Base-by-base conservation (phyloP, 2,888 invertebrate species). In the Eugnorisma glareosa region DNA sequence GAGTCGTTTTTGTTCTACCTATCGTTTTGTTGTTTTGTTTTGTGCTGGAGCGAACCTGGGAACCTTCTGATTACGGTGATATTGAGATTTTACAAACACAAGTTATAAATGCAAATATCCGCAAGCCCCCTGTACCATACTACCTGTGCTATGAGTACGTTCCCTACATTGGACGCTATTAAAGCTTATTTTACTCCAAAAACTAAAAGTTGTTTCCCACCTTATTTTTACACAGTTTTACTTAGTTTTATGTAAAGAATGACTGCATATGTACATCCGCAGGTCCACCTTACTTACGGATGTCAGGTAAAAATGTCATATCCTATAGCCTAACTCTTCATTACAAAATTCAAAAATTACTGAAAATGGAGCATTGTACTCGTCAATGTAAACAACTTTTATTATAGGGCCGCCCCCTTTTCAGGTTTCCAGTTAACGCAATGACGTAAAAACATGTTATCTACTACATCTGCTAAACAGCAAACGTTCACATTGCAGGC, bases 401-500 rank as follows among this genome's bases (percentile, higher is more conserved):
- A 24, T 2, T 51, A 24, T 18, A 40, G 48, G 2, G 7, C 15
- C 15, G 15, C 15, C 24, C 8, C 11, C n/a, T n/a, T 54, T 54
- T n/a, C n/a, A n/a, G 13, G n/a, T 54, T 54, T 54, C 3, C 5
- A 54, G 21, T 48, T 48, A 48, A 24, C 48, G 24, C 48, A 48
- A 48, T 48, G 48, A 48, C 48, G 31, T 8, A 21, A 57, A 24
- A 43, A 43, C 7, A 13, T n/a, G n/a, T 28, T 31, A 51, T 35
- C n/a, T n/a, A n/a, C n/a, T n/a, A n/a, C n/a, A n/a, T n/a, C n/a
- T n/a, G 15, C 40, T 78, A 73, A 80, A 28, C 24, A 48, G 28
- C 11, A 59, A 48, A 21, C n/a, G 0, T 61, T 74, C 35, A 57
- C 37, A 68, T 91, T 90, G 21, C 90, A 93, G 93, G 84, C 87